Conservation (phyloP, 2,888 invertebrate genomes). For the Opisthograptis luteolata region DNA sequence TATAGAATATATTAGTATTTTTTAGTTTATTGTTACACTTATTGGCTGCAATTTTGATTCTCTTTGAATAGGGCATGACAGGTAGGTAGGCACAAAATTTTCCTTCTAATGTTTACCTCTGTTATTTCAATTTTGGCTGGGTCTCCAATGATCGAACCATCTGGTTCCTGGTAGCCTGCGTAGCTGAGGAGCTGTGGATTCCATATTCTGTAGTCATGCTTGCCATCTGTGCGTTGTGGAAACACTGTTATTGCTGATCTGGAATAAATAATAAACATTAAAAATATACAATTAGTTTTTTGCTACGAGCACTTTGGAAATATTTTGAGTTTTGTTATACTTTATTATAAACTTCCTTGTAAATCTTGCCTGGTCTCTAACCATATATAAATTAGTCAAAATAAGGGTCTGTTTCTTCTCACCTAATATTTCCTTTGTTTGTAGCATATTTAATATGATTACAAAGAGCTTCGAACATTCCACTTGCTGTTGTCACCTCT, state of each 20-base stretch:
- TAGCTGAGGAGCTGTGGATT: constrained; percentile 95
- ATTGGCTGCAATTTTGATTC: no score
- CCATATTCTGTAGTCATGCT: constrained; percentile 97
- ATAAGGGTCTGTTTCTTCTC: no score
- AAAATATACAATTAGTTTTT: no score
- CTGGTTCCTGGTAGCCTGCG: constrained; percentile 94
- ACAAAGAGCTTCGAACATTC: constrained; percentile 98
- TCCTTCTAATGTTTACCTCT: constrained; percentile 85
- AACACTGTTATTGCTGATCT: constrained; percentile 98
- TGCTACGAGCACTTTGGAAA: no score
- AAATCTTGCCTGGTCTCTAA: no score
- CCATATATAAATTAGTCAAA: no score
- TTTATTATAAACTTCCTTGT: no score
- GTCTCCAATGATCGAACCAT: constrained; percentile 94
- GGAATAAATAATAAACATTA: constrained; percentile 33
- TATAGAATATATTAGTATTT: constrained; percentile 55
- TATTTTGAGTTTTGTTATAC: no score
- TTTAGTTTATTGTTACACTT: background rate
- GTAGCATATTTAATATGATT: constrained; percentile 98
- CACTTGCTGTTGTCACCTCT: constrained; percentile 96
- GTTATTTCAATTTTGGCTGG: constrained; percentile 95
- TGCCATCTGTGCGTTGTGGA: constrained; percentile 95
- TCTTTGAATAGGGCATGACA: no score
- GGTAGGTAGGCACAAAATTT: no score
- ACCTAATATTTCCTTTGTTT: constrained; percentile 98